phyloP scores from a whole-genome alignment of 2,888 invertebrate species.

The Thecophora atra region DNA sequence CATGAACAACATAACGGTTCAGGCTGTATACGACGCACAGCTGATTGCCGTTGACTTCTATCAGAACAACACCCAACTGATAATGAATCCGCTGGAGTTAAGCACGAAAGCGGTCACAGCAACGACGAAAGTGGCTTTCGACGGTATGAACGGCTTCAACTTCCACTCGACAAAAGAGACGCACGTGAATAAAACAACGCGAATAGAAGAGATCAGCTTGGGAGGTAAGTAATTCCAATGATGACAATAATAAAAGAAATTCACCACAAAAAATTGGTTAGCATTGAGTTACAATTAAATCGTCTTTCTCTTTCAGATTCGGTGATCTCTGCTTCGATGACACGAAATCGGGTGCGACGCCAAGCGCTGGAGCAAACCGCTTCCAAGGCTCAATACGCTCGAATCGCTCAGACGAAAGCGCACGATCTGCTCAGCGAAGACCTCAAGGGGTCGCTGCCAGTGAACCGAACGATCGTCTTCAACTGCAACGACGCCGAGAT shows the following conservation, averaged over 20 bases:
- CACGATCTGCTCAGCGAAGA: conserved; percentile 60
- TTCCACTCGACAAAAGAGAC: conserved; percentile 51
- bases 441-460: conserved; percentile 58
- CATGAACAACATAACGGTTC: conserved; percentile 59
- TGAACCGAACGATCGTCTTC: conserved; percentile 65
- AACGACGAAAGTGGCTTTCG: conserved; percentile 27
- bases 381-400: conserved; percentile 59
- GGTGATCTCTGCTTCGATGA: conserved; percentile 52
- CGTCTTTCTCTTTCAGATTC: conserved; percentile 41
- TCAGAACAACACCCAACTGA: conserved; percentile 58
- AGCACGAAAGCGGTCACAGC: conserved; percentile 44
- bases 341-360: conserved; percentile 50
- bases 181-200: conserved; percentile 45
- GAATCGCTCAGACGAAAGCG: conserved; percentile 56
- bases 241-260: background rate
- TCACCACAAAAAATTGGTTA: background rate
- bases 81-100: conserved; percentile 58
- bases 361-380: conserved; percentile 53
- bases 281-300: background rate
- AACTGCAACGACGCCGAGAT: conserved; percentile 62
- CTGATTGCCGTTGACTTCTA: conserved; percentile 56
- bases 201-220: conserved; percentile 40
- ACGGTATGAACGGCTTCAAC: conserved; percentile 43
- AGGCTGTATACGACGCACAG: conserved; percentile 60
- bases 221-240: conserved; percentile 19